Base-by-base conservation (phyloP, 2,113 vertebrate genomes). In the Dicentrarchus labrax region DNA sequence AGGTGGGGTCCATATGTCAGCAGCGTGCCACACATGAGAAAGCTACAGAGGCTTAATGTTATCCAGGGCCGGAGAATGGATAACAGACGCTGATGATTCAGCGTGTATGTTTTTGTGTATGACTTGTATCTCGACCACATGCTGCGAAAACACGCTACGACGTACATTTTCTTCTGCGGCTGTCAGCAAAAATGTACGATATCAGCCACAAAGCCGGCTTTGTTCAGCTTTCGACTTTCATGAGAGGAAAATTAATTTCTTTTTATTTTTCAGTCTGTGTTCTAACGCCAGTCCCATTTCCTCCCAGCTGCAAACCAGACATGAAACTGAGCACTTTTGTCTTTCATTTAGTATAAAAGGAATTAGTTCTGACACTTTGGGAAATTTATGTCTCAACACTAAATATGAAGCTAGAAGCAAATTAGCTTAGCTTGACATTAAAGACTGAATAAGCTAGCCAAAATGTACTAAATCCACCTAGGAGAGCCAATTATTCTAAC, bases 1-100 rank as follows among this genome's bases (percentile, higher is more conserved):
- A 88, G 51, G 80, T 92, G 86, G 78, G 50, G 73, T 79, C 77
- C 90, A 89, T 70, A 53, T 90, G 89, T 82, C 43, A 51, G 43
- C 21, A 24, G 36, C 43, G 53, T 4, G 36, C 19, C 53, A 43
- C 75, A 69, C 16, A 41, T 75, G 71, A 10, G 22, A 59, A 50
- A 50, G 43, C 59, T 50, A 13, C 10, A 36, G 38, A 24, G 30
- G 41, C 43, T 47, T 67, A 36, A 64, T 57, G 53, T 16, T 6
- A 41, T 17, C 67, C 68, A 73, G 78, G 53, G 22, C 45, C 4
- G n/a, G 43, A 38, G 39, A 51, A 45, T 50, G 24, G 64, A 47
- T 21, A 12, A 6, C 64, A 85, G 64, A 79, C 38, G 12, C 68
- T 59, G 69, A 50, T 70, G 13, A 56, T 45, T 45, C n/a, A 59